Percentiles rank a stretch among this genome's conserved stretches.
These are phyloP conservation scores for Choloepus hoffmanni DNA, from an alignment of 2,113 vertebrate genomes.

Conservation along the genomic window DNA sequence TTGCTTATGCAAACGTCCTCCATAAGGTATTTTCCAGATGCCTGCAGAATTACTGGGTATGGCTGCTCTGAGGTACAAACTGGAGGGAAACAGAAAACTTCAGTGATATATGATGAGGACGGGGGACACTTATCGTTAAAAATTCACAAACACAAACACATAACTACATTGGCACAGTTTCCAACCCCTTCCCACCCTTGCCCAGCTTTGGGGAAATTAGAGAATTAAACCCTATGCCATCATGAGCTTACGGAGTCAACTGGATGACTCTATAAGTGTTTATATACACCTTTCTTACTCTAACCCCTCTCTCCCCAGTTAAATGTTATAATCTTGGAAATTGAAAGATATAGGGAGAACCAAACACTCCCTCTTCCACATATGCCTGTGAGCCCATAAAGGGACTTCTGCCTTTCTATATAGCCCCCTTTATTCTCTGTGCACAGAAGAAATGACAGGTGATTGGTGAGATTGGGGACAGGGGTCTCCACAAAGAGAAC, in stretches of 20 bases:
- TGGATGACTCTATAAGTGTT: background rate
- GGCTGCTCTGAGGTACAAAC: background rate
- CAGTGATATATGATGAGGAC: background rate
- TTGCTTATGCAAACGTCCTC: background rate
- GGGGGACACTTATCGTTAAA: background rate
- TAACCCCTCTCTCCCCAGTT: background rate
- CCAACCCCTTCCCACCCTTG: background rate
- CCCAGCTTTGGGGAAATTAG: background rate
- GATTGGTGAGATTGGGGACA: background rate
- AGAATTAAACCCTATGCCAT: background rate
- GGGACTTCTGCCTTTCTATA: background rate
- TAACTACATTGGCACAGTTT: background rate
- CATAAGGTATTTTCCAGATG: background rate
- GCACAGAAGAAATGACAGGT: background rate
- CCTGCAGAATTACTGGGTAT: background rate
- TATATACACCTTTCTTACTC: background rate
- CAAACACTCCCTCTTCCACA: background rate
- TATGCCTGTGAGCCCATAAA: background rate
- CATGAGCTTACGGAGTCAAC: background rate
- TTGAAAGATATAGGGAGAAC: too few species aligned
- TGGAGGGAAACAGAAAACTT: background rate
- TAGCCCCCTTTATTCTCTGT: background rate
- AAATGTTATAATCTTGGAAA: background rate
- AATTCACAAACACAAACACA: background rate
- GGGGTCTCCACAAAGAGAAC: background rate